Percentiles rank a stretch among this genome's conserved stretches.
Conservation (phyloP, 2,113 vertebrate species). For the Leucoraja erinaceus region DNA sequence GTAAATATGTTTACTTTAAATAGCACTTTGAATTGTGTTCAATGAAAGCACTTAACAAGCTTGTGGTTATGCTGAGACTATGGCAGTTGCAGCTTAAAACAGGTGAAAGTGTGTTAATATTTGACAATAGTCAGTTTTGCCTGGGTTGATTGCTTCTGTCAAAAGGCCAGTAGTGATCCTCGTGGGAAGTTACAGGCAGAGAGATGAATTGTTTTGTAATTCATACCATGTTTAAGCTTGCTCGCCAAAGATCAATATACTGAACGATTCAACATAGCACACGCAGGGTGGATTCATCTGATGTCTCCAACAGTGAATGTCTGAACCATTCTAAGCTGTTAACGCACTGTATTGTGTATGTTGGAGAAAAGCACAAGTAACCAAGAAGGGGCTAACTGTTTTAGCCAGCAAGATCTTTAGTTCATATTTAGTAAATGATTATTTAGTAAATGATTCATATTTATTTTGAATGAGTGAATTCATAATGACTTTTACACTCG, state of each 20-base stretch:
- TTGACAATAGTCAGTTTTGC: not conserved
- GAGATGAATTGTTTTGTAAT: not conserved
- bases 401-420: not conserved
- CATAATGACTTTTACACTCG: not conserved
- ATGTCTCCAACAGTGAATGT: not conserved
- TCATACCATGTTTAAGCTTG: not conserved
- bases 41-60: not conserved
- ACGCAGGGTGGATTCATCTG: not conserved
- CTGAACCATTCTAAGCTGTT: not conserved
- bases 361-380: not conserved
- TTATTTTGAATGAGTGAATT: not conserved
- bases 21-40: not conserved
- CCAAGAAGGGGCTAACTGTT: not conserved
- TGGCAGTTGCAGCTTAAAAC: not conserved
- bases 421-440: too few relatives aligned
- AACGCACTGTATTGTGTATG: not conserved
- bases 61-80: too few relatives aligned
- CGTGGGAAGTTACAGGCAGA: not conserved
- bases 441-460: not conserved
- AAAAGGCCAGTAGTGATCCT: not conserved
- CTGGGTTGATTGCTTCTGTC: not conserved
- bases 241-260: not conserved
- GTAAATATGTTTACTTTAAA: not conserved
- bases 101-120: not conserved
- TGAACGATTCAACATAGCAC: not conserved